Base-by-base conservation (phyloP, 2,888 invertebrate species). In the Leptinotarsa haldemani region DNA sequence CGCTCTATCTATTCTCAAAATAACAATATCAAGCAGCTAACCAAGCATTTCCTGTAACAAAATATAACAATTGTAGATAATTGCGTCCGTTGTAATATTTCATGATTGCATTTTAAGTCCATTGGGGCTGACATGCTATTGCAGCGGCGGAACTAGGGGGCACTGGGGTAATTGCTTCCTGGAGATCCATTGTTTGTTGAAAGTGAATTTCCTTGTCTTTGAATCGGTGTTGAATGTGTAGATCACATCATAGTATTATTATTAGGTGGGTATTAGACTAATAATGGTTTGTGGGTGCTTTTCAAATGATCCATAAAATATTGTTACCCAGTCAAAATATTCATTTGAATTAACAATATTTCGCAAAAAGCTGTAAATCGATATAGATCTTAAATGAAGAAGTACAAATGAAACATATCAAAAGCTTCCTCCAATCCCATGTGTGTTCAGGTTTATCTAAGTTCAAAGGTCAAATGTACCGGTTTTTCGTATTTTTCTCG, bases 31-130 rank as follows among this genome's bases (percentile, higher is more conserved):
- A 61, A 61, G 30, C 56, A 61, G 61, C 61, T 61, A 61, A 61
- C 61, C 61, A n/a, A 61, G 61, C 61, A 30, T 61, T 61, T 61
- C 61, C 61, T 61, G 61, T 61, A 61, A 61, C 61, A 40, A 61
- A 61, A 40, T 58, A 58, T 61, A 61, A 61, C 61, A 61, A 61
- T 61, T 61, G 61, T 40, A 61, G 61, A 61, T 61, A 61, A 61
- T 61, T 61, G 61, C 40, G 61, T 61, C 61, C 61, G 61, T 61
- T 40, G 61, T 61, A 30, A 61, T 61, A 61, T 61, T 61, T 61
- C 61, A 61, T 61, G 61, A 61, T 61, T 61, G 61, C 30, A 61
- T 61, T 56, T 61, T 1, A 30, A 61, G 61, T 61, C 61, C 61
- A 40, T 61, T 61, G 61, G 61, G 61, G 30, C 61, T 61, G 20